phyloP scores from a whole-genome alignment of 1,140 invertebrate genomes.

The Arion vulgaris region DNA sequence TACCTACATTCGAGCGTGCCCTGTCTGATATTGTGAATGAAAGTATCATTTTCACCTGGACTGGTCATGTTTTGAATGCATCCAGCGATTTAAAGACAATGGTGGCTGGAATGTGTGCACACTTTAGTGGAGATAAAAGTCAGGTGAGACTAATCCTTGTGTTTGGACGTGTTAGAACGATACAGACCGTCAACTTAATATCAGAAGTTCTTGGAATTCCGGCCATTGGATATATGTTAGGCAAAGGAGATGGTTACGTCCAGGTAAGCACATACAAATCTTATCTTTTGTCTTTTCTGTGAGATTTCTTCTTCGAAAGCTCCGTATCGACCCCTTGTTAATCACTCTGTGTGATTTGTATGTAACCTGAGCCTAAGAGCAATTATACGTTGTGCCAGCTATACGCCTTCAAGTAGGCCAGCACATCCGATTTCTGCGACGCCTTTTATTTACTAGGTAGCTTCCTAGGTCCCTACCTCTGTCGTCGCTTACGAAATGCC shows the following conservation, averaged over 20 bases:
- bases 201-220: constrained; percentile 54
- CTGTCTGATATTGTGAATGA: constrained; percentile 44
- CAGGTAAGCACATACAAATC: constrained; percentile 54
- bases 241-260: constrained; percentile 46
- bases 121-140: constrained; percentile 37
- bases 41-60: constrained; percentile 39
- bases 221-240: constrained; percentile 53
- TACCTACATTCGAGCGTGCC: constrained; percentile 46
- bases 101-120: constrained; percentile 45
- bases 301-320: too few species aligned
- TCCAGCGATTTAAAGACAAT: constrained; percentile 41
- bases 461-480: too few species aligned
- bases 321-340: too few species aligned
- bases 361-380: too few species aligned
- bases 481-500: too few species aligned
- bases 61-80: constrained; percentile 35
- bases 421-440: too few species aligned
- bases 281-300: too few species aligned
- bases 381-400: too few species aligned
- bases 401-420: too few species aligned
- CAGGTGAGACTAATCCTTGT: constrained; percentile 50
- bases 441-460: too few species aligned
- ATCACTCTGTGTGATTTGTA: too few species aligned
- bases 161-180: constrained; percentile 48
- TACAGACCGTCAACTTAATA: constrained; percentile 51